Evolutionary conservation across 2,888 invertebrate species (phyloP), one percentile per base, ranked within the genome.

Genomic region (Eledona agricola): DNA sequence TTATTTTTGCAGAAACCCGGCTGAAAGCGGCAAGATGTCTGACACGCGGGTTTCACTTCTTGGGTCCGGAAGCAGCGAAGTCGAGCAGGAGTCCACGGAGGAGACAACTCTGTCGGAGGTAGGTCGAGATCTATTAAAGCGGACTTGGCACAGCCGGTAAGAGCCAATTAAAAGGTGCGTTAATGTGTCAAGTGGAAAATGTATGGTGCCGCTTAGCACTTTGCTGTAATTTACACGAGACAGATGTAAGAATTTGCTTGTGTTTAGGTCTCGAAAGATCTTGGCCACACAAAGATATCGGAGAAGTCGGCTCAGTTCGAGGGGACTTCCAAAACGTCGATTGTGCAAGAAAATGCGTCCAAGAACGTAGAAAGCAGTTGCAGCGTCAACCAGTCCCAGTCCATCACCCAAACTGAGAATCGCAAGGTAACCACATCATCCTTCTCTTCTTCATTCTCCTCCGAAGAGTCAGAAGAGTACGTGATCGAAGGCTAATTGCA

Each of bases 401-500:
- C 63, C 10, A 69, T 69, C 22, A 64, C 70, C 4, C 61, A 70
- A 34, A 69, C 72, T 15, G 69, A 66, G 38, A 72, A 70, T 49
- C 66, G 69, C 43, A 67, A 74, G 70, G 74, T 75, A 69, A 69
- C 72, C 51, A 64, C 66, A 10, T 63, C 72, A 35, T 70, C 70
- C 61, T 65, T 72, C 40, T 71, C 73, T 46, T 73, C 74, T 19
- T 73, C 75, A 12, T 76, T 55, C 72, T 73, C 38, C 72, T 73
- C 64, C 75, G 77, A 77, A 65, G 76, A 76, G 62, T 66, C 67
- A 11, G 73, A 74, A 61, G 77, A 77, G 62, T 76, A 70, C 61
- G 76, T 73, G 63, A 57, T 65, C 16, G 71, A 72, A 46, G 67
- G 65, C 51, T 71, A 57, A 66, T 20, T n/a, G 4, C 23, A 7